Evolutionary conservation across 2,888 invertebrate species (phyloP).

Genomic region (Notodonta dromedarius): DNA sequence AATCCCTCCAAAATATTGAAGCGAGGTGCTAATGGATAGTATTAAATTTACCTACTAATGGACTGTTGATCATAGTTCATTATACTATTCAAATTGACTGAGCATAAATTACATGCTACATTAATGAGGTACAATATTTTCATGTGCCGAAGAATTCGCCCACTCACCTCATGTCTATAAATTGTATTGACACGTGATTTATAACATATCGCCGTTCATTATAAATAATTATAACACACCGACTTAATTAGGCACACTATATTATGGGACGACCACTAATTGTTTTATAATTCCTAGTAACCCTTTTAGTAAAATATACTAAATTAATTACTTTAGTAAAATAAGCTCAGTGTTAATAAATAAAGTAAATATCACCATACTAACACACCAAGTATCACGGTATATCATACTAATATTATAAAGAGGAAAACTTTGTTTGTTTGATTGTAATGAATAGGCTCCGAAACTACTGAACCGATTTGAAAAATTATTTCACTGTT

Average conservation of each 20-base stretch:
- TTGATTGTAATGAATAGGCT: no score
- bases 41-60: no score
- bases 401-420: no score
- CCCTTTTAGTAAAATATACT: neutral
- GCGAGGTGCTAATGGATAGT: no score
- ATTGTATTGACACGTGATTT: constrained; percentile 24
- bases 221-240: constrained; percentile 21
- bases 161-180: constrained; percentile 18
- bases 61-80: neutral
- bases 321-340: neutral
- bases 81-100: neutral
- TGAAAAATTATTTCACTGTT: no score
- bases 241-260: constrained; percentile 21
- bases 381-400: no score
- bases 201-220: constrained; percentile 28
- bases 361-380: no score
- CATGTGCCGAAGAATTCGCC: constrained; percentile 14
- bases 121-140: constrained; percentile 11
- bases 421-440: no score
- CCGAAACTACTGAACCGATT: no score
- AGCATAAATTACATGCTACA: neutral
- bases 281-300: constrained; percentile 6
- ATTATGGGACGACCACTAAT: no score
- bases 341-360: no score
- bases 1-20: no score